A percentile compares a stretch with the other conserved stretches of the same genome.
phyloP scores from a whole-genome alignment of 1,140 invertebrate species.

The Trachymyrmex septentrionalis region DNA sequence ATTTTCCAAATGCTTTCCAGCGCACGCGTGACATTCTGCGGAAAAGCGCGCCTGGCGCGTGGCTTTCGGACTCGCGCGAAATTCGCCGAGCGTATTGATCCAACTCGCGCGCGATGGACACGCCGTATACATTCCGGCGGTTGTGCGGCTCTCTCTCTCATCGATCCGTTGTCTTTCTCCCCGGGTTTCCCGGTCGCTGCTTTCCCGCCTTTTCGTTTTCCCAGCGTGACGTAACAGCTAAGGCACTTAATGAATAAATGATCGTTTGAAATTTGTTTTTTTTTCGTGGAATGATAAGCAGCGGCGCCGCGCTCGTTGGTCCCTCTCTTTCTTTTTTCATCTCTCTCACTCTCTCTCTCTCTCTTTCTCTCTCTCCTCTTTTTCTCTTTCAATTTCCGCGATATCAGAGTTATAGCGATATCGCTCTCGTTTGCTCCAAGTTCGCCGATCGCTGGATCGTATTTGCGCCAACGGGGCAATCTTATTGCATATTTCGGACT shows the following conservation, averaged over 20 bases:
- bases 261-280: conserved; percentile 69
- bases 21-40: conserved; percentile 27
- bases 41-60: conserved; percentile 34
- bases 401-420: background rate
- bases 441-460: conserved; percentile 9
- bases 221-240: background rate
- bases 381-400: conserved; percentile 45
- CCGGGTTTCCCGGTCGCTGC: background rate
- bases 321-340: background rate
- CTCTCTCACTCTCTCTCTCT: background rate
- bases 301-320: background rate
- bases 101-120: conserved; percentile 42
- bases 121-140: conserved; percentile 10
- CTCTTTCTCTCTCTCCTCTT: background rate
- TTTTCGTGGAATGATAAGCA: background rate
- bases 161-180: conserved; percentile 62
- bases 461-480: conserved; percentile 9
- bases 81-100: conserved; percentile 64
- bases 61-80: conserved; percentile 47
- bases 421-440: background rate
- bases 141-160: conserved; percentile 48
- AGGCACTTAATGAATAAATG: conserved; percentile 52
- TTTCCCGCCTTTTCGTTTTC: conserved; percentile 25
- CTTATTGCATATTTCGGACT: conserved; percentile 24
- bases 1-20: conserved; percentile 31